Percentiles rank a stretch among this genome's conserved stretches.
These are phyloP conservation scores for Piezodorus guildinii DNA, from an alignment of 1,140 invertebrate species.

Conservation along the genomic window DNA sequence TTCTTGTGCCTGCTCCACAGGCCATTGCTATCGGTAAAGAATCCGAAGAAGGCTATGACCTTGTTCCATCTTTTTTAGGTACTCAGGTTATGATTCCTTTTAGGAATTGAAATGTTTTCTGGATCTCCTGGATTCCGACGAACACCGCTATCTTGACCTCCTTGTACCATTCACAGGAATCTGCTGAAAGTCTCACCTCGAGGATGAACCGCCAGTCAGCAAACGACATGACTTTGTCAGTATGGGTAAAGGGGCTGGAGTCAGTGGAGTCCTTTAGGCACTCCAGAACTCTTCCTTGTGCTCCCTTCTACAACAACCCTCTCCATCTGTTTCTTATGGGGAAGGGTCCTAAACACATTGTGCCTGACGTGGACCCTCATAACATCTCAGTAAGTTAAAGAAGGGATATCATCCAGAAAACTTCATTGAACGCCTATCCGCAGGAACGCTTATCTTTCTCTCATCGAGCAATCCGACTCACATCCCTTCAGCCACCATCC, in stretches of 20 bases:
- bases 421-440: background rate
- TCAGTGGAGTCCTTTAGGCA: background rate
- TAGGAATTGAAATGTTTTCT: no score
- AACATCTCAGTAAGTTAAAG: background rate
- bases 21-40: no score
- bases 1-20: no score
- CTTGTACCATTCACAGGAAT: slow-evolving; percentile 21
- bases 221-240: slow-evolving; percentile 25
- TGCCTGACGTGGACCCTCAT: background rate
- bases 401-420: background rate
- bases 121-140: no score
- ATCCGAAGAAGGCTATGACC: no score
- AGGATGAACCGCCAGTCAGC: slow-evolving; percentile 31
- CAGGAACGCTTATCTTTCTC: background rate
- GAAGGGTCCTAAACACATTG: background rate
- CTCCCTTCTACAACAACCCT: background rate
- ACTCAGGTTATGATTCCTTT: no score
- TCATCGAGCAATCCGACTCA: background rate
- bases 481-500: background rate
- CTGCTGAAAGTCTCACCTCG: slow-evolving; percentile 26
- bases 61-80: no score
- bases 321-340: background rate
- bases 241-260: slow-evolving; percentile 20
- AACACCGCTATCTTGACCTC: no score
- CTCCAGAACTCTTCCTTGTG: slow-evolving; percentile 21